A percentile compares a stretch with the other conserved stretches of the same genome.
phyloP scores from a whole-genome alignment of 2,797 vertebrate species.

The Anguilla pacifica region DNA sequence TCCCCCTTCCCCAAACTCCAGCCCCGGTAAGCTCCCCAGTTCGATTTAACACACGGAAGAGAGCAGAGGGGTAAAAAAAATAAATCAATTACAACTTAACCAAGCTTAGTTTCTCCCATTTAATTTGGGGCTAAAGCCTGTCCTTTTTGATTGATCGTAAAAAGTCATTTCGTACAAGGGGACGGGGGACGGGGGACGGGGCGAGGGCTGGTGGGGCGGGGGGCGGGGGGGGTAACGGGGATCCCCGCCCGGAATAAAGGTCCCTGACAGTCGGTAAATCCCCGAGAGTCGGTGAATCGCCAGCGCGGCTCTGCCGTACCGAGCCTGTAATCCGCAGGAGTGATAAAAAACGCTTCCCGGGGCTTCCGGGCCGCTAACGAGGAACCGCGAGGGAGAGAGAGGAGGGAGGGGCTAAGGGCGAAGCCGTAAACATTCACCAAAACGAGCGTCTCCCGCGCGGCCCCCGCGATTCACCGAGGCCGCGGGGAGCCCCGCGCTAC shows the following conservation, averaged over 20 bases:
- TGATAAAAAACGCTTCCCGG: slow-evolving; percentile 33
- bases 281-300: neutral
- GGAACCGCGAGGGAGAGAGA: slow-evolving; percentile 1
- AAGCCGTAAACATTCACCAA: slow-evolving; percentile 20
- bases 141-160: slow-evolving; percentile 28
- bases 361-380: slow-evolving; percentile 1
- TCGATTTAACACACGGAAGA: neutral
- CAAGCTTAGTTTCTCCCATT: slow-evolving; percentile 28
- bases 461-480: slow-evolving; percentile 8
- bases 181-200: neutral
- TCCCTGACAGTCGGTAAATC: slow-evolving; percentile 31
- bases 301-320: slow-evolving; percentile 15
- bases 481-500: neutral
- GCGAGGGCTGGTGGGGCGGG: neutral
- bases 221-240: neutral
- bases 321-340: slow-evolving; percentile 23
- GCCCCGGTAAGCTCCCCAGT: neutral
- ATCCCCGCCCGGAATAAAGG: slow-evolving; percentile 8
- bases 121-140: slow-evolving; percentile 15
- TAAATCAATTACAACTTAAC: slow-evolving; percentile 22
- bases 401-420: neutral
- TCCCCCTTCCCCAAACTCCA: neutral
- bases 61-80: neutral
- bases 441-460: slow-evolving; percentile 17
- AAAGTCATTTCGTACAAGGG: slow-evolving; percentile 7